These are phyloP conservation scores for Morone saxatilis DNA, from an alignment of 2,113 vertebrate genomes.

Conservation along the genomic window DNA sequence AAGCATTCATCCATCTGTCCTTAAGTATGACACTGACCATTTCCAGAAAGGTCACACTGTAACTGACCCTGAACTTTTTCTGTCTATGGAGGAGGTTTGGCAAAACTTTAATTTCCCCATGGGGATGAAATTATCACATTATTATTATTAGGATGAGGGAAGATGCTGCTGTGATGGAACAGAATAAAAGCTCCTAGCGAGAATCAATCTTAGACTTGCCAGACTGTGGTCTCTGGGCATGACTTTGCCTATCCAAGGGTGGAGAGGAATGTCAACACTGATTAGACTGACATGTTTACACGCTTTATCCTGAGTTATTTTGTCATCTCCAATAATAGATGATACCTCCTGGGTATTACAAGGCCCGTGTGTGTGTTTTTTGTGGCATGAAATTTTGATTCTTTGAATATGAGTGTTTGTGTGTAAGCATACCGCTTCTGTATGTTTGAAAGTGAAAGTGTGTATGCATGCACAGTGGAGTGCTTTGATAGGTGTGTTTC, in stretches of 20 bases:
- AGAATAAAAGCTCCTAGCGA: conserved; percentile 22
- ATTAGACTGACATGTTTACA: conserved; percentile 72
- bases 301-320: conserved; percentile 51
- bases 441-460: conserved; percentile 5
- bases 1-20: neutral
- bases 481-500: neutral
- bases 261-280: conserved; percentile 83
- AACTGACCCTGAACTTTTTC: neutral
- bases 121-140: conserved; percentile 39
- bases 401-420: conserved; percentile 13
- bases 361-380: neutral
- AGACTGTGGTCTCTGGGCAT: conserved; percentile 58
- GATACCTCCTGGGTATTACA: conserved; percentile 37
- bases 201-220: conserved; percentile 52
- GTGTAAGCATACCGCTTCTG: neutral
- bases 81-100: conserved; percentile 9
- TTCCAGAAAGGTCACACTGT: conserved; percentile 14
- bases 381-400: conserved; percentile 5
- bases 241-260: conserved; percentile 78
- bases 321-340: conserved; percentile 68
- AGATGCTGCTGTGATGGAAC: conserved; percentile 7
- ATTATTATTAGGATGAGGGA: conserved; percentile 41
- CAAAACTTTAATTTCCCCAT: conserved; percentile 26
- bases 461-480: neutral
- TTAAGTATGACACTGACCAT: neutral